These are phyloP conservation scores for Heterotis niloticus DNA, from an alignment of 2,113 vertebrate genomes.

Conservation along the genomic window DNA sequence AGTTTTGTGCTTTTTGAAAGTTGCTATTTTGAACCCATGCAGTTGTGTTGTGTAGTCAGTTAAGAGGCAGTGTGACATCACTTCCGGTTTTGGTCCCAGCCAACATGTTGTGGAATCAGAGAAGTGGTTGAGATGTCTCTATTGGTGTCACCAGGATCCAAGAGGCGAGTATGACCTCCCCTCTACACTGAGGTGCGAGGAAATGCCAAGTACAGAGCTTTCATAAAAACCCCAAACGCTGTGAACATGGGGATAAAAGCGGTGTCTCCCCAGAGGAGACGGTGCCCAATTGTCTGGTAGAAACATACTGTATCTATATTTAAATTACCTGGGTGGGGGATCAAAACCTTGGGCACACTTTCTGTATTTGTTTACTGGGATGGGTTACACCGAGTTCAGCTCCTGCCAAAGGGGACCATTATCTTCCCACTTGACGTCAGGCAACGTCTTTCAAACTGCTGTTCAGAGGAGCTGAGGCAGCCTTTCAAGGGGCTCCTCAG, in stretches of 20 bases:
- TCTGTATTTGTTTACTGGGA: too few relatives aligned
- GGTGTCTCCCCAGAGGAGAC: too few relatives aligned
- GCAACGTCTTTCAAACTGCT: neutral
- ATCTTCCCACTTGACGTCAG: neutral
- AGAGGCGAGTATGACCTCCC: neutral
- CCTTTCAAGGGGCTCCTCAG: conserved; percentile 14
- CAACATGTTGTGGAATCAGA: neutral
- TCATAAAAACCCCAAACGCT: neutral
- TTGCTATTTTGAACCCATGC: neutral
- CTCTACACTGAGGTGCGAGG: neutral
- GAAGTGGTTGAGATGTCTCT: neutral
- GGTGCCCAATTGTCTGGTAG: too few relatives aligned
- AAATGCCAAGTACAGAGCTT: neutral
- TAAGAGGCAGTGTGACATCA: neutral
- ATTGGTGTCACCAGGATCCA: neutral
- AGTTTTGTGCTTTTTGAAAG: neutral
- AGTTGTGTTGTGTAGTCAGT: neutral
- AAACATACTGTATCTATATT: too few relatives aligned
- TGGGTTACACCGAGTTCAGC: too few relatives aligned
- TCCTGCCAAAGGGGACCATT: too few relatives aligned
- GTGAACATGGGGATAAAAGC: too few relatives aligned
- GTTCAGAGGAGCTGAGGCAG: conserved; percentile 4
- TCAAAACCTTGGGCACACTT: too few relatives aligned
- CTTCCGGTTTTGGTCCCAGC: neutral
- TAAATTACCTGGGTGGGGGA: too few relatives aligned